Percentiles rank a stretch among this genome's conserved stretches.
phyloP scores from a whole-genome alignment of 2,113 vertebrate genomes.

The Cyanoderma ruficeps region DNA sequence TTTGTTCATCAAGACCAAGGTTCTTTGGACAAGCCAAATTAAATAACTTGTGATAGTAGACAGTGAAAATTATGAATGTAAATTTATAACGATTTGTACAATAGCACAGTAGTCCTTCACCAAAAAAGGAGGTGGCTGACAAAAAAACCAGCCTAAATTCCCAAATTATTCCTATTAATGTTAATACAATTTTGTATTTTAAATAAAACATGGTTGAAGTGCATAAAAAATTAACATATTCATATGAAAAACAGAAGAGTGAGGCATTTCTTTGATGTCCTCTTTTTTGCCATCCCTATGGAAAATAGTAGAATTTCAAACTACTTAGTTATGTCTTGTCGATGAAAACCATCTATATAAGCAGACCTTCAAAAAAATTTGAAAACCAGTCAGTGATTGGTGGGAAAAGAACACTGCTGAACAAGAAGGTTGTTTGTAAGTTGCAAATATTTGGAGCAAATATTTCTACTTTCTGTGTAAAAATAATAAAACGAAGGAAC shows the following conservation, averaged over 20 bases:
- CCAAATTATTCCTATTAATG: neutral
- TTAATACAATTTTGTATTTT: neutral
- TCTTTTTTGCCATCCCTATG: neutral
- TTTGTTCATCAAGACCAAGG: neutral
- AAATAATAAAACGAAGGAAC: neutral
- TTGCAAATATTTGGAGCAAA: neutral
- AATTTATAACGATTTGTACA: neutral
- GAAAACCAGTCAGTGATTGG: neutral
- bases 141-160: neutral
- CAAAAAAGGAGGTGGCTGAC: neutral
- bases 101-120: neutral
- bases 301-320: neutral
- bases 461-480: neutral
- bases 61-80: neutral
- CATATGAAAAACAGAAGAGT: neutral
- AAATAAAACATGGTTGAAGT: neutral
- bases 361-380: neutral
- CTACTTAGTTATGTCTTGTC: neutral
- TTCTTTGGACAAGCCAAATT: neutral
- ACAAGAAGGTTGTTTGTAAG: neutral
- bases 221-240: neutral
- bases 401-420: neutral
- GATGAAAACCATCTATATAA: neutral
- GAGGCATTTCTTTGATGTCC: constrained; percentile 4
- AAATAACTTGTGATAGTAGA: neutral